Base-by-base conservation (phyloP, 2,888 invertebrate species). In the Halocaridina rubra region DNA sequence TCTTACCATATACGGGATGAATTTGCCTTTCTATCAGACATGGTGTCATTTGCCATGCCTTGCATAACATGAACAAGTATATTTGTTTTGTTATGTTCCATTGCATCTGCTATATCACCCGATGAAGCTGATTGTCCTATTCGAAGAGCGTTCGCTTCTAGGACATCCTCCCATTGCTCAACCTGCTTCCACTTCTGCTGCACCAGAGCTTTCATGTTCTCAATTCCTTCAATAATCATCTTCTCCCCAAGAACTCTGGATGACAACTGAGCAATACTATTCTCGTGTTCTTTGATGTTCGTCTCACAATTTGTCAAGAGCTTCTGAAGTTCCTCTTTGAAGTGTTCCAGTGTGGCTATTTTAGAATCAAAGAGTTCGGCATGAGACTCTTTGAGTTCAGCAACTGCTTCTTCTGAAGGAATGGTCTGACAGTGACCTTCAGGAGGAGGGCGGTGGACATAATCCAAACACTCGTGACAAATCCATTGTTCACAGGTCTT, bases 121-220 rank as follows among this genome's bases (percentile, higher is more conserved):
- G 82, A 71, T 1, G 77, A 39, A 1, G 64, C 29, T 8, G 77
- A 82, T 24, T 59, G 59, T 7, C 33, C 46, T 13, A 82, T 77
- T 3, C 82, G 71, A 0, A 24, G 22, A 27, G 77, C 71, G n/a
- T 67, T 82, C 27, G 69, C 29, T 24, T 24, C 19, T 59, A 82
- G 39, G 19, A 82, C 24, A 0, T 77, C 59, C 59, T 82, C 82
- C 82, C 82, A 82, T 53, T 61, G 53, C 39, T 82, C 71, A 27
- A 82, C 32, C 39, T 82, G 69, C 13, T 69, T 32, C 59, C 53
- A 22, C 33, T 82, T 82, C 71, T 82, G 57, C 71, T 59, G n/a
- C 67, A 57, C 82, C 19, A 82, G 77, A 33, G 13, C 29, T 46
- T 24, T 67, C 82, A 82, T 77, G 16, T 69, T 27, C 19, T 82